phyloP scores from a whole-genome alignment of 2,797 vertebrate species.

The Pangasius krempfi region DNA sequence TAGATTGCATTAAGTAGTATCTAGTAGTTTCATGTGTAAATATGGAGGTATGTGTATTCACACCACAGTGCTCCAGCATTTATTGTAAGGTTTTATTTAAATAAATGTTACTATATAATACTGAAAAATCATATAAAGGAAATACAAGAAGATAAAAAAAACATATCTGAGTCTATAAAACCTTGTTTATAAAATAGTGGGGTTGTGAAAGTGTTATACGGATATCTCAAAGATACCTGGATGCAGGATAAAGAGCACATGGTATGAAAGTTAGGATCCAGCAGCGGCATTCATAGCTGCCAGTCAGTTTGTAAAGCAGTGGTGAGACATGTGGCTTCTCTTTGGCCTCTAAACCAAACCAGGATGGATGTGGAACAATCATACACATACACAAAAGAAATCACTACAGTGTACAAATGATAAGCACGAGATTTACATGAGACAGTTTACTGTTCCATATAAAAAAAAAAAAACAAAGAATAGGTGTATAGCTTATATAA shows the following conservation, averaged over 20 bases:
- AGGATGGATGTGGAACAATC: background rate
- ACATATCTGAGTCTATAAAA: conserved; percentile 4
- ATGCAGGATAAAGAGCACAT: background rate
- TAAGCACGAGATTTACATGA: conserved; percentile 51
- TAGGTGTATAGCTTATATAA: background rate
- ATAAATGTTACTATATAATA: conserved; percentile 42
- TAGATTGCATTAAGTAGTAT: background rate
- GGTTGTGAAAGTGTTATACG: background rate
- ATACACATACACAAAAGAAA: background rate
- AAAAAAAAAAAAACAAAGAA: conserved; percentile 58
- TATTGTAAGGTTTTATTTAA: conserved; percentile 35
- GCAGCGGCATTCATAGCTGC: background rate
- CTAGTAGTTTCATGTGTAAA: background rate
- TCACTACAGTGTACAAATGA: conserved; percentile 22
- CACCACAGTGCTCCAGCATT: background rate
- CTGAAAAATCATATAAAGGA: conserved; percentile 30
- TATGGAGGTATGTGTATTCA: background rate
- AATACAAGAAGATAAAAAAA: background rate
- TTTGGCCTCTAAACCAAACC: background rate
- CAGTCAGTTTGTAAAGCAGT: background rate
- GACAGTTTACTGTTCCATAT: conserved; percentile 56
- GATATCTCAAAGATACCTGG: background rate
- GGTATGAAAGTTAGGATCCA: background rate
- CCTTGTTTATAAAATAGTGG: background rate
- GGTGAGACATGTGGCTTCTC: background rate